Conservation (phyloP, 2,113 vertebrate species). For the Lagopus muta region DNA sequence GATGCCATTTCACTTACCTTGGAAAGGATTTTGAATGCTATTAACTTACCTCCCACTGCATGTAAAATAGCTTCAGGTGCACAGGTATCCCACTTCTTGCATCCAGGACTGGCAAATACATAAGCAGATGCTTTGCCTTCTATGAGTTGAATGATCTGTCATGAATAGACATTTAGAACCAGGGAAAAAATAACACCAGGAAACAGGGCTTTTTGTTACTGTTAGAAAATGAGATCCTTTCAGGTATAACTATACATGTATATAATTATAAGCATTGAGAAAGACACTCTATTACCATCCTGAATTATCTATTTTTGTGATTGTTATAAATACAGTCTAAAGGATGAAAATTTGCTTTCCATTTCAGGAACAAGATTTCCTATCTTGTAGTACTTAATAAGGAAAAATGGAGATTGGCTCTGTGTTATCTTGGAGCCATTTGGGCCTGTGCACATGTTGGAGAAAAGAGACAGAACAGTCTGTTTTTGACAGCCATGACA, state of each 20-base stretch:
- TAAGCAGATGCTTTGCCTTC: slow-evolving; percentile 97
- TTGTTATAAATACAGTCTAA: background rate
- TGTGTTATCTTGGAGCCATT: background rate
- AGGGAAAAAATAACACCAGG: background rate
- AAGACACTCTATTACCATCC: background rate
- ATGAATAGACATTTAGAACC: background rate
- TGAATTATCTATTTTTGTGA: background rate
- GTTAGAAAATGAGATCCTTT: background rate
- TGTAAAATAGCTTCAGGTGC: slow-evolving; percentile 94
- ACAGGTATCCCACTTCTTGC: slow-evolving; percentile 98
- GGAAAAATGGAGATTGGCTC: background rate
- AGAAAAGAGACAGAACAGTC: background rate
- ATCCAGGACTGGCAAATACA: slow-evolving; percentile 95
- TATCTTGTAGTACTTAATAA: background rate
- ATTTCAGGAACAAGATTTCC: slow-evolving; percentile 1
- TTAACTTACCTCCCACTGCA: slow-evolving; percentile 89
- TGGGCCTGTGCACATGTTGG: background rate
- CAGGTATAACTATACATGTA: background rate
- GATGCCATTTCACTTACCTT: background rate
- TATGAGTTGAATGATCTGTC: slow-evolving; percentile 93
- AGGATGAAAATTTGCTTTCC: background rate
- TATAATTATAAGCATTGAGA: background rate
- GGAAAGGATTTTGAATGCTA: background rate
- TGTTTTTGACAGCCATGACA: background rate
- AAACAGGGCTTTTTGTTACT: background rate